Conservation (phyloP, 1,140 invertebrate genomes). For the Plectrocnemia conspersa region DNA sequence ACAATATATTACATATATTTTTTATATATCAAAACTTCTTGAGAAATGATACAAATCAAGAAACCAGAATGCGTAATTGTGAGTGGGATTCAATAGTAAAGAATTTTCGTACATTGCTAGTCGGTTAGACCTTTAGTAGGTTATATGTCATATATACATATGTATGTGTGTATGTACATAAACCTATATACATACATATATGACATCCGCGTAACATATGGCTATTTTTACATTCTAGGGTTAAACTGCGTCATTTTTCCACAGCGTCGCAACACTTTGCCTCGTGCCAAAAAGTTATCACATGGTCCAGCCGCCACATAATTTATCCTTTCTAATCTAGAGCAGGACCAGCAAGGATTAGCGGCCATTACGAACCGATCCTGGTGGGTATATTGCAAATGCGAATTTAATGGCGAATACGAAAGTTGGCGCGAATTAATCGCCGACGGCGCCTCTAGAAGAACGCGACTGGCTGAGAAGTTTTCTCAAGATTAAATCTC, state of each 20-base stretch:
- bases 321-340: conserved; percentile 19
- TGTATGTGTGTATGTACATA: neutral
- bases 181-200: conserved; percentile 4
- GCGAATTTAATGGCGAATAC: conserved; percentile 19
- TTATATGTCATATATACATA: neutral
- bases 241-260: neutral
- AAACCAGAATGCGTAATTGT: no score
- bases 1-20: no score
- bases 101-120: no score
- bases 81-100: no score
- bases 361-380: conserved; percentile 16
- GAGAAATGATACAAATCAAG: no score
- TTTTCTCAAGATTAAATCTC: no score
- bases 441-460: no score
- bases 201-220: neutral
- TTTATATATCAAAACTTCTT: no score
- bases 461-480: no score
- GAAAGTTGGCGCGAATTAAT: conserved; percentile 1
- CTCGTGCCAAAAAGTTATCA: neutral
- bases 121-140: no score
- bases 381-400: conserved; percentile 11
- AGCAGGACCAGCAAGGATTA: conserved; percentile 15
- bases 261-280: neutral
- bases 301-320: neutral
- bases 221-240: neutral